Base-by-base conservation (phyloP, 2,888 invertebrate species). In the Neria commutata region DNA sequence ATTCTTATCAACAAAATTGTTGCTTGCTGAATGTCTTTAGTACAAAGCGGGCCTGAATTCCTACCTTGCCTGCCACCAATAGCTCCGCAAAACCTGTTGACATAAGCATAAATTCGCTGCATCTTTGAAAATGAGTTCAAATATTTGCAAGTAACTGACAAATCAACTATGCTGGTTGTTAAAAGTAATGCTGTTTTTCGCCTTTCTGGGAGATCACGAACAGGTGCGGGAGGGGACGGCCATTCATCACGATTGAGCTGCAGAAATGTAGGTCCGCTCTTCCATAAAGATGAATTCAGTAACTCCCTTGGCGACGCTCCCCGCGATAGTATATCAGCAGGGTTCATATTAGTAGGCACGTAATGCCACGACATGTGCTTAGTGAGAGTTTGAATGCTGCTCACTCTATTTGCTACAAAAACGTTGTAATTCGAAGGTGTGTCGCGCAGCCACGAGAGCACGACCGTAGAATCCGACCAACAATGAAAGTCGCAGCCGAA, bases 401-500 rank as follows among this genome's bases (percentile, higher is more conserved):
- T 42, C n/a, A 52, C 19, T 14, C 52, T 37, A 24, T 52, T 52
- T 24, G 52, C 23, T 17, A 45, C 53, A 29, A 58, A 58, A 10
- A 53, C 48, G 25, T 48, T 48, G 26, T 45, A 58, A 2, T 48
- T 58, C 11, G 53, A 48, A n/a, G 57, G 25, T 11, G 47, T 29
- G 11, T 58, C 26, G 6, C 37, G n/a, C n/a, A 58, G 14, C 57
- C 53, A 58, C 19, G 53, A 52, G 0, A 57, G 16, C 24, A 48
- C 57, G 1, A 37, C 37, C 5, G 48, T 19, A 16, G 57, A 58
- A 19, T 53, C 57, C 11, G 57, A 58, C 47, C 48, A 58, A 24
- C 57, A 58, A 29, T 48, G 11, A 25, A 53, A 45, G 3, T 24
- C 14, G n/a, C 48, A 17, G 2, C 8, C 29, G 45, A 56, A 56